Evolutionary conservation across 2,888 invertebrate genomes (phyloP), one percentile per base, ranked within the genome.

Genomic region (Arge pagana): DNA sequence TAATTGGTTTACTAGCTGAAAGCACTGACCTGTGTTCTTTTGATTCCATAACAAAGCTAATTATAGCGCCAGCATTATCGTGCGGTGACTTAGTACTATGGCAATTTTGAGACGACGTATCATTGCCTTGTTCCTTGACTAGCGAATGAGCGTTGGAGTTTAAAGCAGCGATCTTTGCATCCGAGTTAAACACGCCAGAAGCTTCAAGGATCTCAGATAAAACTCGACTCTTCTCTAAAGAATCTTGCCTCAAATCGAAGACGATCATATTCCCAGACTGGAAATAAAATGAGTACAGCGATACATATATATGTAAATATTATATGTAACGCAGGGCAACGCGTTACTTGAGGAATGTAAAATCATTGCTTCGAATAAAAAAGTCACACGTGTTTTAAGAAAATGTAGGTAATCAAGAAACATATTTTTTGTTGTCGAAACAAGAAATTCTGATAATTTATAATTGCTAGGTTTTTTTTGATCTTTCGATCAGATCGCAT

Each of bases 151-250:
- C 26, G 26, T 48, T 56, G 10, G 42, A 18, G 18, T 49, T 49
- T 35, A 43, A 41, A 23, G 40, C 45, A 37, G 52, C 63, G 61
- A 63, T 63, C 50, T 63, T 64, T 43, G 64, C 49, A 36, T 68
- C 67, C 43, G 66, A 58, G 54, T 59, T 59, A 36, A 71, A 59
- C 48, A 68, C 65, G 18, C 66, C 67, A 26, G 74, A 64, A 19
- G 67, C 68, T 58, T 76, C 72, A 31, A 74, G 64, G 33, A 70
- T 60, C 42, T 73, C 71, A 5, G 68, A 65, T 24, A 71, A 56
- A 53, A 67, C 62, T 45, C 68, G 66, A 26, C 66, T 73, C 43
- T 65, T 69, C 30, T 68, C 67, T 40, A 67, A 49, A 15, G 64
- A 57, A 48, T 77, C 73, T 52, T 69, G 67, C 48, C 66, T 67